phyloP scores from a whole-genome alignment of 1,140 invertebrate species.

The Aphelinus atriplicis region DNA sequence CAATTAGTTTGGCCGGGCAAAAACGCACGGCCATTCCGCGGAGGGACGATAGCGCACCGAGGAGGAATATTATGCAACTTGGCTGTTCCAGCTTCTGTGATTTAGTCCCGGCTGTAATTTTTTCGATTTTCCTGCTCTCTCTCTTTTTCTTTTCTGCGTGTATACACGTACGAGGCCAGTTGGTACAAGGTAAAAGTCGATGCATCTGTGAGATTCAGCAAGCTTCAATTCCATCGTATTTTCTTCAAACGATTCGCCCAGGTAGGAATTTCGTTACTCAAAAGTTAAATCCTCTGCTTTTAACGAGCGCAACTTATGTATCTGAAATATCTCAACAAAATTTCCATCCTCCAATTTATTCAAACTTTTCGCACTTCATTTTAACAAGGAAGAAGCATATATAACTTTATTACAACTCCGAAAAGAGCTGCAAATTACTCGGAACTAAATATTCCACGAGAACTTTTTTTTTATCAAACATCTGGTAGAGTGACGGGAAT shows the following conservation, averaged over 20 bases:
- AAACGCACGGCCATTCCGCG: slow-evolving; percentile 2
- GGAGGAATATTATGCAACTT: slow-evolving; percentile 48
- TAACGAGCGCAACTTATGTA: no score
- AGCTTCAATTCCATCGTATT: neutral
- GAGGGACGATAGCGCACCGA: slow-evolving; percentile 26
- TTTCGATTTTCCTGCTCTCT: slow-evolving; percentile 19
- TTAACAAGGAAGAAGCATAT: no score
- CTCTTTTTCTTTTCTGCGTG: slow-evolving; percentile 7
- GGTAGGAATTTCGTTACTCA: no score
- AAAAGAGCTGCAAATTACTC: no score
- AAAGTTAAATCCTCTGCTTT: no score
- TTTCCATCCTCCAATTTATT: no score
- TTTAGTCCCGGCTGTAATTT: slow-evolving; percentile 39
- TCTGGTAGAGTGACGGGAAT: neutral
- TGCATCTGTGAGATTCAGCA: no score
- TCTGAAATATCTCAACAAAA: no score
- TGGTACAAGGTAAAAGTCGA: neutral
- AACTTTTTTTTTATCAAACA: no score
- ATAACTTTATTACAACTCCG: no score
- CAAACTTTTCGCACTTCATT: no score
- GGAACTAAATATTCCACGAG: no score
- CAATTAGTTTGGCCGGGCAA: slow-evolving; percentile 48
- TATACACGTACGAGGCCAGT: neutral
- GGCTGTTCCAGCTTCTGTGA: slow-evolving; percentile 31
- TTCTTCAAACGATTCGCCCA: neutral